Conservation (phyloP, 2,888 invertebrate genomes). For the Ichneumon xanthorius region DNA sequence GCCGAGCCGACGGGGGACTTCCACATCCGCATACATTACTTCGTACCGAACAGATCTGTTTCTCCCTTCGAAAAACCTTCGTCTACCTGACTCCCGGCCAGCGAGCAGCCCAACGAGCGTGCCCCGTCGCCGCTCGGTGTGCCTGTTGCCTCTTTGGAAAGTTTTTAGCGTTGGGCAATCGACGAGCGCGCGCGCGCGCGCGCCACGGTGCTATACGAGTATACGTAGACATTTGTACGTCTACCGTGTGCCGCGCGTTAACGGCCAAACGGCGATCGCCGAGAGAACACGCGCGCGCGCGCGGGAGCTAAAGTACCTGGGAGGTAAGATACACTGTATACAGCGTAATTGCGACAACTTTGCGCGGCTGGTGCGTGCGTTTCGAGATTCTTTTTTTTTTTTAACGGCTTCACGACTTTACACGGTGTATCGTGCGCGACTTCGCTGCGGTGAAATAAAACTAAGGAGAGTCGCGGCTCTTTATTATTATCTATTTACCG, state of each 20-base stretch:
- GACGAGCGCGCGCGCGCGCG: conserved; percentile 37
- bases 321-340: conserved; percentile 52
- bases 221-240: conserved; percentile 43
- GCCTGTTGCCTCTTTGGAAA: conserved; percentile 67
- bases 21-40: neutral
- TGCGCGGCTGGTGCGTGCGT: conserved; percentile 67
- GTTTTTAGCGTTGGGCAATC: conserved; percentile 68
- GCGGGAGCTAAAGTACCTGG: conserved; percentile 51
- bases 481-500: conserved; percentile 24
- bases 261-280: conserved; percentile 42
- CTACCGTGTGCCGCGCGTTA: conserved; percentile 29
- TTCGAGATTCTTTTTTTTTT: conserved; percentile 79
- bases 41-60: neutral
- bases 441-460: conserved; percentile 35
- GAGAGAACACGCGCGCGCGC: conserved; percentile 37
- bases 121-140: conserved; percentile 26
- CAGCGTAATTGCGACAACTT: conserved; percentile 77
- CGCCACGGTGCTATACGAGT: conserved; percentile 42
- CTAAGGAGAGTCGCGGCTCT: conserved; percentile 39
- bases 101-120: conserved; percentile 21
- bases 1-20: conserved; percentile 1
- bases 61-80: conserved; percentile 44
- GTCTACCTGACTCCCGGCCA: conserved; percentile 23
- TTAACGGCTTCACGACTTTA: conserved; percentile 53
- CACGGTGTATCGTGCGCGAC: neutral